Evolutionary conservation across 1,140 invertebrate genomes (phyloP), one percentile per base, ranked within the genome.

Genomic region (Archivesica marissinica): DNA sequence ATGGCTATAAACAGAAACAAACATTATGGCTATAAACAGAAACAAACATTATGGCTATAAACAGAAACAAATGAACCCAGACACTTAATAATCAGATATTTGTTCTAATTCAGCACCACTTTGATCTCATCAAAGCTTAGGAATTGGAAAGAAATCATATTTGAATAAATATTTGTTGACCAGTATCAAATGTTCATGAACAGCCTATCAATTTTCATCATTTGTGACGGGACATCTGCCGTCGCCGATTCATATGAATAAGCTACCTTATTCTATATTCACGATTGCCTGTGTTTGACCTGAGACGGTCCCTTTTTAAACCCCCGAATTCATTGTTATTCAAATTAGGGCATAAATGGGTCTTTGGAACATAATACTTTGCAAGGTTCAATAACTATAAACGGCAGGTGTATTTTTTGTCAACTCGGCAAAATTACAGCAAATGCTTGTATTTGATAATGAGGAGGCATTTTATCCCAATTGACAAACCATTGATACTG

Each of bases 401-500:
- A 47, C 35, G 64, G 64, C 64, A 68, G 64, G 64, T 68, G 64
- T 68, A 68, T 41, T 68, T 68, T 68, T 44, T 68, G 64, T 47
- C 39, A 68, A 68, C 25, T 68, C 64, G 23, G 44, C 64, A 68
- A 68, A 44, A 64, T 64, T 64, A 64, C 59, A 64, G 59, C 30
- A 64, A 64, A 35, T 25, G 30, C 38, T 30, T 64, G 59, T 64
- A 64, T 64, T 64, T 13, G 59, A 2, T 35, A 35, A 35, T 64
- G 30, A 33, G 59, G 13, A 33, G 23, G 38, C 30, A n/a, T n/a
- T n/a, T n/a, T n/a, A n/a, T n/a, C n/a, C n/a, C n/a, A n/a, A n/a
- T n/a, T n/a, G n/a, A n/a, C n/a, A n/a, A n/a, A n/a, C n/a, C n/a
- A n/a, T n/a, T n/a, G n/a, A n/a, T n/a, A n/a, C n/a, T n/a, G n/a